Percentiles rank a stretch among this genome's conserved stretches.
phyloP scores from a whole-genome alignment of 2,888 invertebrate genomes.

The Pseudanteris insignis region DNA sequence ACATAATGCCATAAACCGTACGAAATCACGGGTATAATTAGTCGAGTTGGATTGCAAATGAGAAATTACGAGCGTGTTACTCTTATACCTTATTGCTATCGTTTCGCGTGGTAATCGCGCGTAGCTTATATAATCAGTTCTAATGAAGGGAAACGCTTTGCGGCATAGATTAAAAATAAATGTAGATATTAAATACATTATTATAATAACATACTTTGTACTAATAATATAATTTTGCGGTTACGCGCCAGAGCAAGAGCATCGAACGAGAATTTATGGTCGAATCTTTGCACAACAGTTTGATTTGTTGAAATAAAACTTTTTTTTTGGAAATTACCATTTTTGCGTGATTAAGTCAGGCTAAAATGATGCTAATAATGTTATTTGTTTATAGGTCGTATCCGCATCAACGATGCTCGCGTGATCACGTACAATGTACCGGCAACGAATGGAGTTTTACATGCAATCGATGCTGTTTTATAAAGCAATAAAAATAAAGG shows the following conservation, averaged over 20 bases:
- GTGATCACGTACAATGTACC: slow-evolving; percentile 87
- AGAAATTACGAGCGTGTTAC: slow-evolving; percentile 5
- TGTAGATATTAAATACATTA: too few relatives aligned
- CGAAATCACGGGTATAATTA: slow-evolving; percentile 14
- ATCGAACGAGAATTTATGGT: too few relatives aligned
- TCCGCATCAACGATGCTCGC: slow-evolving; percentile 84
- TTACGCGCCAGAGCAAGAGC: too few relatives aligned
- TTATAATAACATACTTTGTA: too few relatives aligned
- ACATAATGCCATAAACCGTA: slow-evolving; percentile 4
- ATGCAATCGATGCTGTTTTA: slow-evolving; percentile 78
- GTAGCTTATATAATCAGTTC: slow-evolving; percentile 4
- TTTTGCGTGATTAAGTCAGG: too few relatives aligned
- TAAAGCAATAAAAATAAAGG: slow-evolving; percentile 59
- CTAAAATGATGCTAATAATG: slow-evolving; percentile 1
- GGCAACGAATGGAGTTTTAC: slow-evolving; percentile 87
- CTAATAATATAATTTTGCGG: too few relatives aligned
- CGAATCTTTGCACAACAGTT: too few relatives aligned
- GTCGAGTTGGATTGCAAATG: slow-evolving; percentile 12
- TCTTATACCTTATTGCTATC: slow-evolving; percentile 7
- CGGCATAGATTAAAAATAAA: background rate
- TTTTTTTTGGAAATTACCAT: too few relatives aligned
- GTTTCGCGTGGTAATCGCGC: slow-evolving; percentile 4
- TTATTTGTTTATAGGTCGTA: slow-evolving; percentile 72
- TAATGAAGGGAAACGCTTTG: slow-evolving; percentile 6
- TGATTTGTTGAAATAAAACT: too few relatives aligned